Percentiles rank a stretch among this genome's conserved stretches.
Conservation (phyloP, 1,140 invertebrate species). For the Vollenhovia emeryi region DNA sequence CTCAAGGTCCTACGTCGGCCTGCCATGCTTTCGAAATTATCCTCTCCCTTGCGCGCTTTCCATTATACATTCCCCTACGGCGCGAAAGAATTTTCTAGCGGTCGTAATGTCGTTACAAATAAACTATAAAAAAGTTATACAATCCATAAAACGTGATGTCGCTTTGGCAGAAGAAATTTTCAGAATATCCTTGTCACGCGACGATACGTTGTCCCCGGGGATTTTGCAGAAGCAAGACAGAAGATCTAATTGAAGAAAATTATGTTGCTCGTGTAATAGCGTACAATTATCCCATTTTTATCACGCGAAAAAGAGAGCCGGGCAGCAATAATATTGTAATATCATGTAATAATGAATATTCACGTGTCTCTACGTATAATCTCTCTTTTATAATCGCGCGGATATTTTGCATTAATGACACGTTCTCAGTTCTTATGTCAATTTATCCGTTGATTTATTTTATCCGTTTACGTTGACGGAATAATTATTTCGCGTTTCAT, state of each 20-base stretch:
- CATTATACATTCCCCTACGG: slow-evolving; percentile 1
- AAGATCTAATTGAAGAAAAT: neutral
- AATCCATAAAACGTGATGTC: neutral
- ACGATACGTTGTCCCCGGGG: neutral
- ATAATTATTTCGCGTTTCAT: slow-evolving; percentile 11
- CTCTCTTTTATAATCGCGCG: neutral
- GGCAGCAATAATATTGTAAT: neutral
- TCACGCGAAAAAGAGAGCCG: neutral
- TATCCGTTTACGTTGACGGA: neutral
- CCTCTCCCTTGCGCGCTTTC: slow-evolving; percentile 27
- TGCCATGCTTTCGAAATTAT: slow-evolving; percentile 63
- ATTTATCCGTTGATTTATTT: neutral
- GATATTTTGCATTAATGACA: neutral
- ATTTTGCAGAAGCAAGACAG: neutral
- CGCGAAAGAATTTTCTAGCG: neutral
- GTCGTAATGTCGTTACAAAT: slow-evolving; percentile 8
- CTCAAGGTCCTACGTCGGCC: slow-evolving; percentile 62
- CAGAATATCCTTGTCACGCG: neutral
- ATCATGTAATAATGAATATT: neutral
- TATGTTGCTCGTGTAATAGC: neutral
- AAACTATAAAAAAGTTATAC: neutral
- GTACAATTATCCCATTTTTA: neutral
- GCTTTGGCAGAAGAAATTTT: neutral
- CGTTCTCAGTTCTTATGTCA: neutral
- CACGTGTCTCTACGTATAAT: neutral